phyloP scores from a whole-genome alignment of 2,888 invertebrate genomes.

The Abscondita cerata region DNA sequence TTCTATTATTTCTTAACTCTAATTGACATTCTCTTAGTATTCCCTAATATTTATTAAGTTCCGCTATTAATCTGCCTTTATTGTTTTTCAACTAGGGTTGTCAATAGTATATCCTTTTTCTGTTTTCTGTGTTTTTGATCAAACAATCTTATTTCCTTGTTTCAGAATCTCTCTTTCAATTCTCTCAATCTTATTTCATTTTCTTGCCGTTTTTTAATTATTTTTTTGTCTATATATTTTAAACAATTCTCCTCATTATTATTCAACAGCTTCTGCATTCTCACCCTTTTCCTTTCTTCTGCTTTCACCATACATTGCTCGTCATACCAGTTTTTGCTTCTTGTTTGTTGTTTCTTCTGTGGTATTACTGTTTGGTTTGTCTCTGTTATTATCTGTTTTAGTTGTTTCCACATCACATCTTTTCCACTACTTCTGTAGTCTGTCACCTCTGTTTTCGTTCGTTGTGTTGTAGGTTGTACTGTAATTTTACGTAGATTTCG shows the following conservation, averaged over 20 bases:
- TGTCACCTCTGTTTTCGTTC: too few species aligned
- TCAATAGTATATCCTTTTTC: neutral
- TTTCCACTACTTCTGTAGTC: neutral
- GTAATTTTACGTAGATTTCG: too few species aligned
- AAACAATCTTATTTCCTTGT: neutral
- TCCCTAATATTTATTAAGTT: neutral
- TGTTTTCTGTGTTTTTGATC: neutral
- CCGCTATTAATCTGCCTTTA: neutral
- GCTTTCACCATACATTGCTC: neutral
- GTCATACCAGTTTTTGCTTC: neutral
- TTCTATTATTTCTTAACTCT: conserved; percentile 2
- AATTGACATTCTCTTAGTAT: neutral
- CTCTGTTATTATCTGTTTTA: neutral
- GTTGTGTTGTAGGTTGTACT: too few species aligned
- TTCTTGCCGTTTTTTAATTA: neutral
- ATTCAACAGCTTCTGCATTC: neutral
- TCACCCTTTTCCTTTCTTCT: neutral
- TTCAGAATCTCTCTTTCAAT: neutral
- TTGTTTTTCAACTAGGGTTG: too few species aligned
- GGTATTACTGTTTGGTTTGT: too few species aligned
- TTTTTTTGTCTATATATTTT: neutral
- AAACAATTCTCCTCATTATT: neutral
- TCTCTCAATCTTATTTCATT: too few species aligned
- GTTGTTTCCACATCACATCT: too few species aligned
- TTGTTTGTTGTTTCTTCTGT: too few species aligned